Evolutionary conservation across 2,113 vertebrate genomes (phyloP).

Genomic region (Blennius ocellaris): DNA sequence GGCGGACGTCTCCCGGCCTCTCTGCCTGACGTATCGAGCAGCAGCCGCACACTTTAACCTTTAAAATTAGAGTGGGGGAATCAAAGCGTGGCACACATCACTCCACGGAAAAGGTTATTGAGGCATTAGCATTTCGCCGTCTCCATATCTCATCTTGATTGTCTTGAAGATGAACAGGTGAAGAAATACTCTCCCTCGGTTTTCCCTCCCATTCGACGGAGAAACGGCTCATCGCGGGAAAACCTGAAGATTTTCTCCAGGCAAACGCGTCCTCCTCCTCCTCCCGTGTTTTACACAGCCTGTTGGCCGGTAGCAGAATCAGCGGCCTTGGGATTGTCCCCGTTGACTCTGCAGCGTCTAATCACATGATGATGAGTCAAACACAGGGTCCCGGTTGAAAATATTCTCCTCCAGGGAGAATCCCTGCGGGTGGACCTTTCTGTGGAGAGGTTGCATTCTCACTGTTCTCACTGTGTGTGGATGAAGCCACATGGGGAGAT

Average conservation of each 20-base stretch:
- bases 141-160: slow-evolving; percentile 60
- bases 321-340: neutral
- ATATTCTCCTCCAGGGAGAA: too few species aligned
- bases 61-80: slow-evolving; percentile 62
- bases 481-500: too few species aligned
- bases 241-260: too few species aligned
- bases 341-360: neutral
- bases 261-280: too few species aligned
- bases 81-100: slow-evolving; percentile 69
- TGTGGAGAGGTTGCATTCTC: too few species aligned
- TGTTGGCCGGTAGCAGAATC: neutral
- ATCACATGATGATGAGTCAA: neutral
- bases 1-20: slow-evolving; percentile 36
- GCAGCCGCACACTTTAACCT: slow-evolving; percentile 68
- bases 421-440: too few species aligned
- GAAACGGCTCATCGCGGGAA: too few species aligned
- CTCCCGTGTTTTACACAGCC: too few species aligned
- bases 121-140: slow-evolving; percentile 74
- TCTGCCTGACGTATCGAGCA: slow-evolving; percentile 38
- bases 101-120: slow-evolving; percentile 75
- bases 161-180: slow-evolving; percentile 47
- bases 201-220: neutral
- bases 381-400: too few species aligned
- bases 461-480: too few species aligned
- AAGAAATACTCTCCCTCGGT: neutral